Evolutionary conservation across 2,797 vertebrate genomes (phyloP).

Genomic region (Pangasius macronema): DNA sequence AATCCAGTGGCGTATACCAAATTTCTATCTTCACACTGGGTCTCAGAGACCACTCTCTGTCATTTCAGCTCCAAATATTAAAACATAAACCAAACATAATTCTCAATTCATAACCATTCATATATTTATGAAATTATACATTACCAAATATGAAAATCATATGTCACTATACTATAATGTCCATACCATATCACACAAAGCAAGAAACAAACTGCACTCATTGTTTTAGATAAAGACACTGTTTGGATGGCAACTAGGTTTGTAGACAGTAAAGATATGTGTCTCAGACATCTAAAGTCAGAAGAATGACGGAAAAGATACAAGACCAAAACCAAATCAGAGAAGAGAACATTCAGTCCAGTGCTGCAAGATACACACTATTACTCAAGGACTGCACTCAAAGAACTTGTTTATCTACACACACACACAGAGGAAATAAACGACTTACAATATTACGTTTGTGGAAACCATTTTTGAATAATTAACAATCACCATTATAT

Average conservation of each 20-base stretch:
- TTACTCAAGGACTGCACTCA: constrained; percentile 64
- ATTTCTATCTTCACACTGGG: constrained; percentile 58
- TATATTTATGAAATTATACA: background rate
- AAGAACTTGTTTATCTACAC: constrained; percentile 62
- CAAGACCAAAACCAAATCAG: constrained; percentile 66
- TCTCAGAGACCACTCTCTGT: constrained; percentile 42
- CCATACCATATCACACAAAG: background rate
- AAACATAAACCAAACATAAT: constrained; percentile 30
- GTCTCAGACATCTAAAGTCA: constrained; percentile 46
- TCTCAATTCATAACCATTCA: background rate
- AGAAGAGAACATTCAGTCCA: constrained; percentile 61
- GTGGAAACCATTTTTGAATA: background rate
- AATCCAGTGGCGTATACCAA: constrained; percentile 69
- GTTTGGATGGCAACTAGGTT: constrained; percentile 19
- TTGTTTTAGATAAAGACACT: constrained; percentile 23
- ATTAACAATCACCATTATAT: background rate
- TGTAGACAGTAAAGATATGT: constrained; percentile 24
- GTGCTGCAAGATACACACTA: constrained; percentile 55
- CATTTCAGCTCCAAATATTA: constrained; percentile 35
- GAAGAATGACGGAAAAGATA: constrained; percentile 62
- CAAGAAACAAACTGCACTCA: background rate
- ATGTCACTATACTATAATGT: background rate
- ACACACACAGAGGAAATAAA: constrained; percentile 11
- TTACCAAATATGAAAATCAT: constrained; percentile 11
- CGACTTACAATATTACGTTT: background rate